Evolutionary conservation across 2,113 vertebrate species (phyloP), one percentile per base, ranked within the genome.

Genomic region (Vanacampus margaritifer): DNA sequence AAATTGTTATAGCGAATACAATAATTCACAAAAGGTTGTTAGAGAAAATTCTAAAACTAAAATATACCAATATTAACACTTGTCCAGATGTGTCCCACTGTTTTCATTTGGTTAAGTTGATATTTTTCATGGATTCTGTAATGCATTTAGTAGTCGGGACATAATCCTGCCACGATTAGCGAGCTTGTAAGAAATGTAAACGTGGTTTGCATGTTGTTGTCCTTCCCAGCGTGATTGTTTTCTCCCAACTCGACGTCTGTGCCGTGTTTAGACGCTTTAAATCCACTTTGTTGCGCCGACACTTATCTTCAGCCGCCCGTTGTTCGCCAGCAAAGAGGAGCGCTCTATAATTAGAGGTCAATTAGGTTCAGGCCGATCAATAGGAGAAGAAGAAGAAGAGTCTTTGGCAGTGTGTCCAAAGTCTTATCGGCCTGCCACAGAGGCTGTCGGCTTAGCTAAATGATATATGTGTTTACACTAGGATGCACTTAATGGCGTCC

Each of bases 381-480:
- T 90, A 80, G 54, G 26, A 57, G 51, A 26, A 26, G 51, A 26
- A 54, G 54, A 57, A 65, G 69, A 23, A 73, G 72, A 85, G 78
- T 78, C 76, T 66, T 71, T 50, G 11, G 57, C 70, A 21, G 80
- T 68, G 73, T 74, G 70, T 83, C 17, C 77, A 71, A 69, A 13
- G 70, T 37, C 85, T 87, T 88, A 90, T 89, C 87, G 61, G 77
- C 24, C 45, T 1, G 10, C 12, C 19, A 58, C 86, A 87, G 87
- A 69, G 64, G 21, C 79, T 84, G 84, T 77, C 78, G 71, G 77
- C 81, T 79, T 79, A 79, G 81, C 69, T 80, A 43, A 73, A 84
- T 86, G 88, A 88, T 86, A 77, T 80, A 81, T 87, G 79, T 87
- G 89, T 90, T 89, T 86, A 82, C 84, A 68, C 80, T 72, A 81